A percentile compares a stretch with the other conserved stretches of the same genome.
These are phyloP conservation scores for Eucera pruinosa DNA, from an alignment of 2,888 invertebrate species.

Conservation along the genomic window DNA sequence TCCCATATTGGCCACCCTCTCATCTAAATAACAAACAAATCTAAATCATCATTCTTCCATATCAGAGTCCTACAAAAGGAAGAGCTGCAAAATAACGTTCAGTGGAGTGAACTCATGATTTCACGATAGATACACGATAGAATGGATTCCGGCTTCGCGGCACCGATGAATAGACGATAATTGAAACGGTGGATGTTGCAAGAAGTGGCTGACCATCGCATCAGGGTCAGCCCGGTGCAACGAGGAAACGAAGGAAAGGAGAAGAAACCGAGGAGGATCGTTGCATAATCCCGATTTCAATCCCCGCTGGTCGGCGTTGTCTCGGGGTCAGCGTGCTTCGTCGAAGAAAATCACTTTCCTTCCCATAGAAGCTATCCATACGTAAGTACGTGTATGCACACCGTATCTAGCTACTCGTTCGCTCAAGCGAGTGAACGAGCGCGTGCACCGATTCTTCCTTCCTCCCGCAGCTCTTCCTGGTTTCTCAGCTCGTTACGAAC, in stretches of 20 bases:
- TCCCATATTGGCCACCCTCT: too few relatives aligned
- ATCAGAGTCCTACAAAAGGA: not conserved
- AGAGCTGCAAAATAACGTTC: not conserved
- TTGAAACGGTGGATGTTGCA: slow-evolving; percentile 42
- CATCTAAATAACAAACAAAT: not conserved
- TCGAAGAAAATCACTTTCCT: slow-evolving; percentile 71
- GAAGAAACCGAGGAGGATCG: not conserved
- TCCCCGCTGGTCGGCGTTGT: slow-evolving; percentile 27
- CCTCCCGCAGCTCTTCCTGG: slow-evolving; percentile 45
- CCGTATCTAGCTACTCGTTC: slow-evolving; percentile 30
- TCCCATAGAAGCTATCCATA: slow-evolving; percentile 37
- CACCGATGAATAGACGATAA: slow-evolving; percentile 50
- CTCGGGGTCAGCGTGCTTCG: slow-evolving; percentile 67
- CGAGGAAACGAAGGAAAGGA: slow-evolving; percentile 36
- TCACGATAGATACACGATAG: too few relatives aligned
- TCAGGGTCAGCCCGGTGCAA: slow-evolving; percentile 49
- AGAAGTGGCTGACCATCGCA: slow-evolving; percentile 43
- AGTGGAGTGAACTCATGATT: not conserved
- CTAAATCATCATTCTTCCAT: too few relatives aligned
- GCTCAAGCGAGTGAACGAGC: slow-evolving; percentile 41
- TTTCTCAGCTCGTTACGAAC: slow-evolving; percentile 60
- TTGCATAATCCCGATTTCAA: slow-evolving; percentile 54
- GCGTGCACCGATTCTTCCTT: slow-evolving; percentile 40
- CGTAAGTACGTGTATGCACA: not conserved
- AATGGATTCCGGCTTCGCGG: too few relatives aligned